phyloP scores from a whole-genome alignment of 2,113 vertebrate genomes.

The Oreochromis tanganicae region DNA sequence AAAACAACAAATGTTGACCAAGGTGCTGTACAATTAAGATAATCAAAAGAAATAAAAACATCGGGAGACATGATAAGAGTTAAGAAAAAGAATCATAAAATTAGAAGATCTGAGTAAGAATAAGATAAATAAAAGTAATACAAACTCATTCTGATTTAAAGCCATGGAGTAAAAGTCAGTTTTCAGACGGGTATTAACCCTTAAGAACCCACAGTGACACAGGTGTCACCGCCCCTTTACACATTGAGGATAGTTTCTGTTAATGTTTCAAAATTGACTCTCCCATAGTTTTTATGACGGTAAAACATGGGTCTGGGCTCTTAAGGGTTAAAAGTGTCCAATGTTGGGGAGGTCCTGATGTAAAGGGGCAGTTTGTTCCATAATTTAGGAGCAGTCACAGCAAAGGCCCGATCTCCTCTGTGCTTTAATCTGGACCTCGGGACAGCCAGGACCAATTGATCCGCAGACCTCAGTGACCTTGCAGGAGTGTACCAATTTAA shows the following conservation, averaged over 20 bases:
- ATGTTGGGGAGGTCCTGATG: neutral
- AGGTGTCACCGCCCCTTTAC: too few species aligned
- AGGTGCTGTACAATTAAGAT: neutral
- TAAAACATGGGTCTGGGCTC: too few species aligned
- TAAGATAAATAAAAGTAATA: neutral
- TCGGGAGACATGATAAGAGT: neutral
- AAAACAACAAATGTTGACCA: neutral
- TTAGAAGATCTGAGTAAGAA: neutral
- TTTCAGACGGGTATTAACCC: neutral
- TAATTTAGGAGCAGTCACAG: too few species aligned
- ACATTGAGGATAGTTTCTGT: too few species aligned
- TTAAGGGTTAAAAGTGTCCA: too few species aligned
- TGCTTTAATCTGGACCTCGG: too few species aligned
- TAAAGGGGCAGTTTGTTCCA: neutral
- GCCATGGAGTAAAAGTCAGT: neutral
- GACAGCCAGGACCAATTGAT: neutral
- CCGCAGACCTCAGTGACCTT: neutral
- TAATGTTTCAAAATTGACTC: too few species aligned
- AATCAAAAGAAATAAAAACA: neutral
- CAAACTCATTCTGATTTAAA: neutral
- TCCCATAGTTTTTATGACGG: too few species aligned
- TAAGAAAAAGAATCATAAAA: neutral
- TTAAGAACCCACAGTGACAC: too few species aligned
- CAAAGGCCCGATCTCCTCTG: too few species aligned
- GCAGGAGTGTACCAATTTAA: neutral